Conservation (phyloP, 1,140 invertebrate species). For the Leptoteleia sp. region DNA sequence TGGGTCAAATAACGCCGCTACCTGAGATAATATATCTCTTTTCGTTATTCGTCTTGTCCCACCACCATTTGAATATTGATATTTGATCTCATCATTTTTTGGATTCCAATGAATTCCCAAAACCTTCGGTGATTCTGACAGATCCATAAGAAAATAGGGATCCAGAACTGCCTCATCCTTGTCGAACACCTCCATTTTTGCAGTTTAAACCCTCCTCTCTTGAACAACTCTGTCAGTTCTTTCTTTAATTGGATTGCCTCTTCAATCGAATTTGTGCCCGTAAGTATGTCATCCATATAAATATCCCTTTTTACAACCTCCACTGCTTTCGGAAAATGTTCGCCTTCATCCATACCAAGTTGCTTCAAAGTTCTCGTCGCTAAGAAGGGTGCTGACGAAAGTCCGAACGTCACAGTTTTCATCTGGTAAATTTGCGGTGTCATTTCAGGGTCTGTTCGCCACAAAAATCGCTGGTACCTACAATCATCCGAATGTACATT, state of each 20-base stretch:
- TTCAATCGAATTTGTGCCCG: constrained; percentile 57
- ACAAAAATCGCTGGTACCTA: too few species aligned
- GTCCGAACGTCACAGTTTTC: constrained; percentile 19
- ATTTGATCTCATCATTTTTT: constrained; percentile 50
- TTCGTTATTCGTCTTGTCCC: constrained; percentile 4
- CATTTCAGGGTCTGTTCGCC: too few species aligned
- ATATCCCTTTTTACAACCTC: constrained; percentile 47
- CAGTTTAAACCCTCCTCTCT: constrained; percentile 66
- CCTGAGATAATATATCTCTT: constrained; percentile 31
- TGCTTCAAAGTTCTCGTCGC: not conserved
- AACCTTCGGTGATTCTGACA: too few species aligned
- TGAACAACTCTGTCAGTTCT: constrained; percentile 59
- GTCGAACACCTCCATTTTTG: too few species aligned
- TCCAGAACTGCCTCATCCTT: too few species aligned
- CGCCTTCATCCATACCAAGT: not conserved
- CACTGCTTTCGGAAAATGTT: not conserved
- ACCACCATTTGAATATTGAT: not conserved
- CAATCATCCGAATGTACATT: too few species aligned
- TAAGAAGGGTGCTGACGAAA: constrained; percentile 1
- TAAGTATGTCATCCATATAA: constrained; percentile 59
- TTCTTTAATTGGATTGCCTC: constrained; percentile 65
- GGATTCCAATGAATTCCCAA: too few species aligned
- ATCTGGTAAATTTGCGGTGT: constrained; percentile 2
- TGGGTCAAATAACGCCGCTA: constrained; percentile 54
- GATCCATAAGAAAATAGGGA: too few species aligned